phyloP scores from a whole-genome alignment of 2,113 vertebrate species.

The Vulpes lagopus region DNA sequence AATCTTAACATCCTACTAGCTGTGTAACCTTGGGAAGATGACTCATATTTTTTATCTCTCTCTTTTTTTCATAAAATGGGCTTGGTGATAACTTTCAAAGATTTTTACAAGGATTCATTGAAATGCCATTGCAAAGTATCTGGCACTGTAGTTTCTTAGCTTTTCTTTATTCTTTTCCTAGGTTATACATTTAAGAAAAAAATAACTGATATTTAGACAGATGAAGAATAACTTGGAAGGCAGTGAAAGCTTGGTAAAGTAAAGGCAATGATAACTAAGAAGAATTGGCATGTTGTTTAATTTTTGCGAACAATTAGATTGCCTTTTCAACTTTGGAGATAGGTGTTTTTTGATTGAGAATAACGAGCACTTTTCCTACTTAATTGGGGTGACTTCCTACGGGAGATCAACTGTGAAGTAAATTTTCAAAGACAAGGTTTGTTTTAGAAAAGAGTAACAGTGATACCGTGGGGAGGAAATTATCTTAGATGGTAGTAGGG shows the following conservation, averaged over 20 bases:
- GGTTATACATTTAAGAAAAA: background rate
- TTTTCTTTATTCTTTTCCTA: conserved; percentile 12
- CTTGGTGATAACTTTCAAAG: background rate
- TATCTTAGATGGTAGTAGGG: background rate
- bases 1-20: background rate
- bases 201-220: background rate
- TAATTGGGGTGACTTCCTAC: background rate
- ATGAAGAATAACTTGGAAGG: background rate
- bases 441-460: background rate
- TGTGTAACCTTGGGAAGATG: background rate
- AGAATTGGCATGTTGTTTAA: background rate
- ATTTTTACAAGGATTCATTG: background rate
- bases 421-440: background rate
- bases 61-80: background rate
- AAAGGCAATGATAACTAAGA: background rate
- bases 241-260: background rate
- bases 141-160: background rate
- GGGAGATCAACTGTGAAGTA: background rate
- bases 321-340: background rate
- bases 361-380: background rate
- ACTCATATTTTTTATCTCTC: background rate
- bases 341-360: background rate
- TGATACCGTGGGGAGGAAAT: background rate
- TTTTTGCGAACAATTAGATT: background rate
- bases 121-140: background rate